Base-by-base conservation (phyloP, 2,888 invertebrate genomes). In the Leptothorax acervorum region DNA sequence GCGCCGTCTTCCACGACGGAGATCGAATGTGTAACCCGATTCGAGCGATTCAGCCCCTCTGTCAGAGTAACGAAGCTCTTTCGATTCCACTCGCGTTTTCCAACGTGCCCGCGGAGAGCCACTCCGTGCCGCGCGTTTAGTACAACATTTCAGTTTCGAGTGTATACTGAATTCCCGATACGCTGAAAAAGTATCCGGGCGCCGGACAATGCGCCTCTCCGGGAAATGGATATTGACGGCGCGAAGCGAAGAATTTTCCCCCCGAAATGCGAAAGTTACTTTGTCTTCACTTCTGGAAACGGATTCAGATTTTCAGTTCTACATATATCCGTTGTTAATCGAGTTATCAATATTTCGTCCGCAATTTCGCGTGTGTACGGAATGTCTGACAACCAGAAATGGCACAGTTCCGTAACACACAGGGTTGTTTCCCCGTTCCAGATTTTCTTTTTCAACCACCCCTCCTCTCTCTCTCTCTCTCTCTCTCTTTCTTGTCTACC, bases 41-140 rank as follows among this genome's bases (percentile, higher is more conserved):
- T 82, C 79, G 53, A 55, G 23, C 55, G 65, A 82, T 82, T 76
- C 76, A 39, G 31, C 48, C 28, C 55, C 55, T 62, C 62, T 78
- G 65, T 63, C 78, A 83, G 87, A 42, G 73, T 78, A 89, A 89
- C 89, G 84, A 87, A 85, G 87, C 87, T 85, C 79, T 89, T 89
- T 85, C 89, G 84, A 89, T 89, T 89, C 89, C 83, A 82, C 70
- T 86, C 83, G 62, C 89, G 86, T 85, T 84, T 84, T 82, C 66
- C 65, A 60, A 66, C 66, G 81, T 35, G 42, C 75, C 75, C 78
- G 70, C 53, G 31, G n/a, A 74, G 75, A 65, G 57, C 39, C 39
- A 76, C 78, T 68, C 66, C 75, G 53, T 74, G 70, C 68, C 51
- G 63, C 39, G 70, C 63, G 65, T 86, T 84, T 86, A 71, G 71